Percentiles rank a stretch among this genome's conserved stretches.
These are phyloP conservation scores for Mustelus asterias DNA, from an alignment of 2,113 vertebrate genomes.

Conservation along the genomic window DNA sequence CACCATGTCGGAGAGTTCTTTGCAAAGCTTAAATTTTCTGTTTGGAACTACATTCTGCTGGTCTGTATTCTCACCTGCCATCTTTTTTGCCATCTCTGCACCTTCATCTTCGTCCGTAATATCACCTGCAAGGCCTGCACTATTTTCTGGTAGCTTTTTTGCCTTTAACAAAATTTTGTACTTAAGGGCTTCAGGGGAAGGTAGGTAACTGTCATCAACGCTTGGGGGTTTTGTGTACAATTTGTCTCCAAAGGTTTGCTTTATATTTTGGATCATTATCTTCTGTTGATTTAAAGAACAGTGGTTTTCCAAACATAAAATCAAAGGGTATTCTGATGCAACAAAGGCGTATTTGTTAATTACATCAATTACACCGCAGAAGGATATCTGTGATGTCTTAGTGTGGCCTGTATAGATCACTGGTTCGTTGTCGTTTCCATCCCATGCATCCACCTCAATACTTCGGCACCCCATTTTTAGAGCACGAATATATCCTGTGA, in stretches of 20 bases:
- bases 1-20: conserved; percentile 88
- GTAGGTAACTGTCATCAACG: conserved; percentile 79
- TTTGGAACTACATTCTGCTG: conserved; percentile 58
- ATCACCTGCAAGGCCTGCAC: conserved; percentile 78
- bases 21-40: conserved; percentile 86
- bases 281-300: conserved; percentile 91
- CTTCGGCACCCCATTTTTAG: conserved; percentile 96
- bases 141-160: conserved; percentile 79
- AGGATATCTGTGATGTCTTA: conserved; percentile 94
- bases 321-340: conserved; percentile 86
- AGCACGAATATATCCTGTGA: conserved; percentile 92
- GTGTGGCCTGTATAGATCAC: conserved; percentile 95
- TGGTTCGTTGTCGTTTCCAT: conserved; percentile 89
- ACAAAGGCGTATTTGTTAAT: conserved; percentile 93
- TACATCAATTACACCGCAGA: conserved; percentile 84
- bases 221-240: conserved; percentile 71
- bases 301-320: conserved; percentile 93
- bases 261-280: conserved; percentile 94
- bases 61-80: conserved; percentile 70
- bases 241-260: conserved; percentile 88
- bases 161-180: conserved; percentile 87
- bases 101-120: conserved; percentile 96
- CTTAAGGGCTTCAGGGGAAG: conserved; percentile 77
- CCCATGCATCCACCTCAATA: conserved; percentile 93
- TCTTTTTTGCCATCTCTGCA: conserved; percentile 85